These are phyloP conservation scores for Pundamilia nyererei DNA, from an alignment of 2,113 vertebrate genomes.

Conservation along the genomic window DNA sequence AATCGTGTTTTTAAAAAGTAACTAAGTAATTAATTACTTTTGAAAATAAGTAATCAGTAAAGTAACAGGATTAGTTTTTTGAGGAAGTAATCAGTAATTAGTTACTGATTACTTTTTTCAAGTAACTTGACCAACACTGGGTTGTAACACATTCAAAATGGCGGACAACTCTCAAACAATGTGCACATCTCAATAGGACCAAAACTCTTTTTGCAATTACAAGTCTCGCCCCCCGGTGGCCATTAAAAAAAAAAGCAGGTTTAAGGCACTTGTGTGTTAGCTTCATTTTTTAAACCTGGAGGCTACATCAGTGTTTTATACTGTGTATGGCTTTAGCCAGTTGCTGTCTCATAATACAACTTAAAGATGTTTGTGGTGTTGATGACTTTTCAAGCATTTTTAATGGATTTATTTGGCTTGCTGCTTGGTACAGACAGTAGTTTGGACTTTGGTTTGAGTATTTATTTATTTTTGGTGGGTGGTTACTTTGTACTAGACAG, in stretches of 20 bases:
- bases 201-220: neutral
- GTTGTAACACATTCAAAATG: neutral
- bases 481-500: neutral
- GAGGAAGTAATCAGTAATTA: too few species aligned
- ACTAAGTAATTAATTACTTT: too few species aligned
- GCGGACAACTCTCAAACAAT: neutral
- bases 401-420: neutral
- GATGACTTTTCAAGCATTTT: neutral
- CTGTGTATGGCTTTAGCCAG: neutral
- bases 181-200: neutral
- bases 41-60: too few species aligned
- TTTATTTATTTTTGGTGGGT: neutral
- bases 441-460: neutral
- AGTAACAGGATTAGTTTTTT: too few species aligned
- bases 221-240: neutral
- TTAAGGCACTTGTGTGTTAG: neutral
- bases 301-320: neutral
- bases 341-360: neutral
- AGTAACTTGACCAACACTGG: too few species aligned
- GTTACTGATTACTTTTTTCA: too few species aligned
- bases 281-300: neutral
- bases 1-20: too few species aligned
- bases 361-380: neutral
- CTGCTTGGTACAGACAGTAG: neutral
- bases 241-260: neutral